Percentiles rank a stretch among this genome's conserved stretches.
phyloP scores from a whole-genome alignment of 2,113 vertebrate species.

The Limanda limanda region DNA sequence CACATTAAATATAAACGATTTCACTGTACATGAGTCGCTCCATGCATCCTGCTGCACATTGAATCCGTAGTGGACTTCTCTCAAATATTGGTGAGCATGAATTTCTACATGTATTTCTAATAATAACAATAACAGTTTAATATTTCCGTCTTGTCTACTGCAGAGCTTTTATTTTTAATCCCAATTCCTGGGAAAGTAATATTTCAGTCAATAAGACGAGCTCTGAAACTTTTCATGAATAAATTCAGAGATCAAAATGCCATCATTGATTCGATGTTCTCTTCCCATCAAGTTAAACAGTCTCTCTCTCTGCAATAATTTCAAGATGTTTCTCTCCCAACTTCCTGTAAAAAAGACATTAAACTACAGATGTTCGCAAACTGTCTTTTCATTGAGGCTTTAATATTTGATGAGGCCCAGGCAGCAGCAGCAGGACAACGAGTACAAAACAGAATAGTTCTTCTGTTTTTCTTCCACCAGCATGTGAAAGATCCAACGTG shows the following conservation, averaged over 20 bases:
- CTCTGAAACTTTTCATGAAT: not conserved
- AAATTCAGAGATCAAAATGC: not conserved
- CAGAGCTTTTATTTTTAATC: not conserved
- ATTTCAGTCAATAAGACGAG: not conserved
- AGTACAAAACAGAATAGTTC: conserved; percentile 3
- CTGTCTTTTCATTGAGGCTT: conserved; percentile 30
- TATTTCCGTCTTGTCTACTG: not conserved
- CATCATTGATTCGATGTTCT: conserved; percentile 1
- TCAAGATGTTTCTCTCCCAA: not conserved
- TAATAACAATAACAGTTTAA: too few species aligned
- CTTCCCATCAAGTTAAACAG: too few species aligned
- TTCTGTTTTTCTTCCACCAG: conserved; percentile 1
- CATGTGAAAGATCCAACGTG: conserved; percentile 25
- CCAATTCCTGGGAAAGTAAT: not conserved
- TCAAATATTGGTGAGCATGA: too few species aligned
- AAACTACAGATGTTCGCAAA: conserved; percentile 14
- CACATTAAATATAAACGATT: not conserved
- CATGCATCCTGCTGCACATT: too few species aligned
- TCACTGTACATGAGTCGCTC: not conserved
- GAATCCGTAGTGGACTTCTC: too few species aligned
- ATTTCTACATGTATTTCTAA: too few species aligned
- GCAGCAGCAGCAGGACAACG: conserved; percentile 15
- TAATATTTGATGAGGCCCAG: conserved; percentile 35
- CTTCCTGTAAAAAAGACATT: not conserved
- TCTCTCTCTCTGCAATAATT: too few species aligned